Percentiles rank a stretch among this genome's conserved stretches.
phyloP scores from a whole-genome alignment of 2,113 vertebrate genomes.

The Eira barbara region DNA sequence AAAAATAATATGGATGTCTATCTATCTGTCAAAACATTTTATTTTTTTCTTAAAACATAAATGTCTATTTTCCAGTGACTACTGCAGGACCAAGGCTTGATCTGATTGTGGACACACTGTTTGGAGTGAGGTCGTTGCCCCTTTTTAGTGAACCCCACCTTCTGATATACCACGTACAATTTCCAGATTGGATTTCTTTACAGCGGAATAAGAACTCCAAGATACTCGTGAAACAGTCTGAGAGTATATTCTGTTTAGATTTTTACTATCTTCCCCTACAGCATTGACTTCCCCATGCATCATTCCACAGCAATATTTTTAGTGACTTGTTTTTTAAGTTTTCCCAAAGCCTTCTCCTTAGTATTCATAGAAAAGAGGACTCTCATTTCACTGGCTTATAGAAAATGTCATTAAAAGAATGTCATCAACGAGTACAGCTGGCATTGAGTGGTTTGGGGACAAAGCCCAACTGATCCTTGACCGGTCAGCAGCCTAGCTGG shows the following conservation, averaged over 20 bases:
- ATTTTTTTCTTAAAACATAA: background rate
- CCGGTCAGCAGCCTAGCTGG: background rate
- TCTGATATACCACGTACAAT: background rate
- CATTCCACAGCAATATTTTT: background rate
- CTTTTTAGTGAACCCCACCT: background rate
- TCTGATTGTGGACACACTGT: background rate
- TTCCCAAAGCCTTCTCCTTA: background rate
- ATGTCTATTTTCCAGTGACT: background rate
- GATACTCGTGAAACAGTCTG: background rate
- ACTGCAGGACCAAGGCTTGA: background rate
- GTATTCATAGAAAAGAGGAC: background rate
- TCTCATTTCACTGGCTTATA: background rate
- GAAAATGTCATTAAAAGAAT: background rate
- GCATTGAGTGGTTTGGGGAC: background rate
- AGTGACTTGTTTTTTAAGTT: background rate
- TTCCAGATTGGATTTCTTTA: background rate
- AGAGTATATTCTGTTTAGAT: background rate
- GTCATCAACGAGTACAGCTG: background rate
- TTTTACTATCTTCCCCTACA: background rate
- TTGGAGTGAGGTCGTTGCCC: background rate
- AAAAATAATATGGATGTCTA: background rate
- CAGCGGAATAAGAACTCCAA: background rate
- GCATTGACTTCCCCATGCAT: background rate
- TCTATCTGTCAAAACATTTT: background rate
- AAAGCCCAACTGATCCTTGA: background rate